Conservation (phyloP, 2,113 vertebrate genomes). For the Bos javanicus region DNA sequence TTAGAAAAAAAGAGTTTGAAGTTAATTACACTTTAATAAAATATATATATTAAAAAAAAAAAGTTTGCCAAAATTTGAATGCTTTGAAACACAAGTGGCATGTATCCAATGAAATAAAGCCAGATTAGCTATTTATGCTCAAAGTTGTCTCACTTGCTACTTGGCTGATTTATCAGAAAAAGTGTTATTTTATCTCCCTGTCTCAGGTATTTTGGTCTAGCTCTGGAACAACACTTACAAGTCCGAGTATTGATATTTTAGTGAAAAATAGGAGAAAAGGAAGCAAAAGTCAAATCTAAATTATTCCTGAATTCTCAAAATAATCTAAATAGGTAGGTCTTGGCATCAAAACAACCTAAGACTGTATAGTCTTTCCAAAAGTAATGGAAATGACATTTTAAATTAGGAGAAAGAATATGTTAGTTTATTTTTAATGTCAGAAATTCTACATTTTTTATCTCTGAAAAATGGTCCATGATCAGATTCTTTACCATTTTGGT, state of each 20-base stretch:
- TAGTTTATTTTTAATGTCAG: not conserved
- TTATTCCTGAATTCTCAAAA: constrained; percentile 12
- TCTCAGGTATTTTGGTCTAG: not conserved
- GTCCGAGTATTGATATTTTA: not conserved
- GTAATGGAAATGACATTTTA: not conserved
- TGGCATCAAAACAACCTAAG: not conserved
- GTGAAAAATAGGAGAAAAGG: not conserved
- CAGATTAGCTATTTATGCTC: not conserved
- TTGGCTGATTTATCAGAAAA: not conserved
- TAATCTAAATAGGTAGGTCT: not conserved
- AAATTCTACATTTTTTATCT: not conserved
- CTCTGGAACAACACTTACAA: not conserved
- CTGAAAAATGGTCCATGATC: not conserved
- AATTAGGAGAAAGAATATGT: not conserved
- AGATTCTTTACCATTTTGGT: not conserved
- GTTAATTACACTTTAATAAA: not conserved
- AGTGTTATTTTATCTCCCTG: not conserved
- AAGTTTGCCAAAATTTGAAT: not conserved
- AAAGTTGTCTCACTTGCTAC: not conserved
- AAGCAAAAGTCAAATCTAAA: constrained; percentile 20
- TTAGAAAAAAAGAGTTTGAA: not conserved
- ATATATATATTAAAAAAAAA: not conserved
- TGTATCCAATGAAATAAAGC: not conserved
- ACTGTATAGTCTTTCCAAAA: not conserved
- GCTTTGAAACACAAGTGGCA: constrained; percentile 9